Evolutionary conservation across 2,797 vertebrate species (phyloP), one percentile per base, ranked within the genome.

Genomic region (Pipistrellus kuhlii): DNA sequence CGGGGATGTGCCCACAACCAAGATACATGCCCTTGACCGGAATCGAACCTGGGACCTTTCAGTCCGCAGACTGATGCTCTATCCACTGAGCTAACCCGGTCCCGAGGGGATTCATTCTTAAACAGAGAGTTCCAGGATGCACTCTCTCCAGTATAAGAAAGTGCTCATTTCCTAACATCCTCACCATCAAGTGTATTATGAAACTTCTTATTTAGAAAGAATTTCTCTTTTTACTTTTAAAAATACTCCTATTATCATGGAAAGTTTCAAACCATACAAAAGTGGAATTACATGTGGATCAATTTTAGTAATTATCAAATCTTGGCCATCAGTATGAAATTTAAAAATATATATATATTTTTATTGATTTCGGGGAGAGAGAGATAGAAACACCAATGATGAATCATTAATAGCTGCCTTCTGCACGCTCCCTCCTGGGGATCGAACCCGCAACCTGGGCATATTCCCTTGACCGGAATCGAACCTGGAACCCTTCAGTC

Each of bases 261-360:
- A 84, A 66, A 72, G 46, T 72, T 64, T 78, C n/a, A 66, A 77
- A 88, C 20, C 25, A 62, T 69, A 13, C 9, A 55, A 81, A 85
- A 72, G 11, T 72, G 46, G 46, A 85, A 57, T 88, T 23, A 68
- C 18, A 41, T 10, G 30, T 86, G 53, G 53, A 51, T 41, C 17
- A 59, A 27, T 93, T 90, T 90, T 44, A 77, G 35, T 30, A 81
- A n/a, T 90, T 38, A 69, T 71, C 62, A 95, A 35, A 82, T 95
- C 87, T 90, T 76, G 23, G 82, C 18, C 59, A 71, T 90, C 12
- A 51, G 30, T 53, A 11, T 82, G 46, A 75, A 75, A 10, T 30
- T 30, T 13, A 62, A 62, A 30, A 62, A 51, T n/a, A n/a, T 2
- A 51, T 51, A 51, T n/a, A 64, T 64, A 64, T 64, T 64, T 64